Evolutionary conservation across 2,888 invertebrate species (phyloP).

Genomic region (Autographa pulchrina): DNA sequence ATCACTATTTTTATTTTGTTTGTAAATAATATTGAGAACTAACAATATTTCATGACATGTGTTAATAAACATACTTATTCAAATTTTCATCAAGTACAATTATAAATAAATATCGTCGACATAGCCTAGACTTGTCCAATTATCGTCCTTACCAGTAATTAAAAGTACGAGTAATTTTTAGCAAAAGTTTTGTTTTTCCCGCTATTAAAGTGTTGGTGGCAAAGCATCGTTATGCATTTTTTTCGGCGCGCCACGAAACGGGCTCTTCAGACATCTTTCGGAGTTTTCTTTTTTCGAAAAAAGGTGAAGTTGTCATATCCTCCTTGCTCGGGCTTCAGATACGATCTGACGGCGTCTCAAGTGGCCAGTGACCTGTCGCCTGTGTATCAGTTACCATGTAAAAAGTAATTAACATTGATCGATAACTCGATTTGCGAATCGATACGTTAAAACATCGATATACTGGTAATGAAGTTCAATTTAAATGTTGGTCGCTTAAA

Average conservation of each 20-base stretch:
- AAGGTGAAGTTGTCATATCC: constrained; percentile 82
- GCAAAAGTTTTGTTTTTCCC: constrained; percentile 60
- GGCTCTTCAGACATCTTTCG: constrained; percentile 83
- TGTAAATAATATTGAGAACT: too few relatives aligned
- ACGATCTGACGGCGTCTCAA: constrained; percentile 79
- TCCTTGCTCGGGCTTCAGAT: constrained; percentile 71
- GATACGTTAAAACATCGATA: constrained; percentile 29
- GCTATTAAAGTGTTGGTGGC: constrained; percentile 69
- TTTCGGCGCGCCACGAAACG: constrained; percentile 71
- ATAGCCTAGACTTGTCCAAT: constrained; percentile 1
- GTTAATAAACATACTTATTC: too few relatives aligned
- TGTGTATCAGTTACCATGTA: constrained; percentile 59
- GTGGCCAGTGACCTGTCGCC: constrained; percentile 76
- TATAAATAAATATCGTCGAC: too few relatives aligned
- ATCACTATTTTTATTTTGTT: too few relatives aligned
- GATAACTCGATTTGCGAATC: constrained; percentile 46
- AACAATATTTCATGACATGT: too few relatives aligned
- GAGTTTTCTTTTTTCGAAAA: constrained; percentile 70
- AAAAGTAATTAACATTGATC: constrained; percentile 62
- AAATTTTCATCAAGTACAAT: too few relatives aligned
- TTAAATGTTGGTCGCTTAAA: constrained; percentile 37
- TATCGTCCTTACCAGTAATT: constrained; percentile 37
- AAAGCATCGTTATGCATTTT: constrained; percentile 77
- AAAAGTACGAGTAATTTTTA: constrained; percentile 40
- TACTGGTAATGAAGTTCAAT: constrained; percentile 48